Evolutionary conservation across 2,797 vertebrate species (phyloP), one percentile per base, ranked within the genome.

Genomic region (Pseudotriccus pelzelni): DNA sequence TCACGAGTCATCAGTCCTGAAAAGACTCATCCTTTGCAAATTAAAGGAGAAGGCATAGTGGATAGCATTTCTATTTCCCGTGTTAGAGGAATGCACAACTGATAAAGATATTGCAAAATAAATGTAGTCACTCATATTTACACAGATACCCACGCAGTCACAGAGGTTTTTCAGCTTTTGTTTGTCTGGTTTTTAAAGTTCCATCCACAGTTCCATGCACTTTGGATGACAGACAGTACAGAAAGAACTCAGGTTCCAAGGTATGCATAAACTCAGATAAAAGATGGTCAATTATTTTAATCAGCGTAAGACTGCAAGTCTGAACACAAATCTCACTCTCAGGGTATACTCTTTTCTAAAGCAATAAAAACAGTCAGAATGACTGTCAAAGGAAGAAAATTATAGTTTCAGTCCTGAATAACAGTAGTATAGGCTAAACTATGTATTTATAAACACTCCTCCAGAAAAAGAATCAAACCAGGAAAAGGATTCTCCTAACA

Each of bases 201-300:
- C 22, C 28, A 82, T 47, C 25, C 28, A 49, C 8, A 47, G 14
- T 52, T 52, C 18, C 13, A 47, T 27, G 55, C 28, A 32, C 28
- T 87, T 78, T 20, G 10, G 3, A 1, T 1, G 7, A 5, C 2
- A 43, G 22, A 59, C 1, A 0, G 16, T 78, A 59, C n/a, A 60
- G 15, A 59, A 30, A 77, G 14, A 59, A 34, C 68, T 14, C 52
- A 67, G 52, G 43, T 64, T 66, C 37, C 30, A 84, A 78, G 21
- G 21, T 62, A 87, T 20, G 7, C 22, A 55, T 6, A 25, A 37
- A 55, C 78, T 59, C 87, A 85, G 30, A 85, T 44, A 59, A 67
- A 81, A 84, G 25, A 72, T 7, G n/a, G 46, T 1, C 64, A 76
- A 12, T 47, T 75, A 52, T 49, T 67, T 82, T 60, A 16, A 67